These are phyloP conservation scores for Acanthochromis polyacanthus DNA, from an alignment of 2,113 vertebrate species.

Conservation along the genomic window DNA sequence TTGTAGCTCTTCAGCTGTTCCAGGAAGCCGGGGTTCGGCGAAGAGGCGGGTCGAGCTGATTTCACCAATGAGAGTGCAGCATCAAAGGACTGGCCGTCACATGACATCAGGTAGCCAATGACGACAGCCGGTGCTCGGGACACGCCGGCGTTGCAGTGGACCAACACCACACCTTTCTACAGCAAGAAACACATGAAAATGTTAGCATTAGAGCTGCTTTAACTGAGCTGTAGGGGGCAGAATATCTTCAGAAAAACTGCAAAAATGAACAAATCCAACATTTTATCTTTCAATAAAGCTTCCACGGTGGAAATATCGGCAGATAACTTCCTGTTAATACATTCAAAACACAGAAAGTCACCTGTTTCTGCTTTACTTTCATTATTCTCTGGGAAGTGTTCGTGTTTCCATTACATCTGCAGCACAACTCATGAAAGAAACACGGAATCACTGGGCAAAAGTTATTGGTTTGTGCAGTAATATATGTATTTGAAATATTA, in stretches of 20 bases:
- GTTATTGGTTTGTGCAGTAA: no score
- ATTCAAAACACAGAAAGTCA: no score
- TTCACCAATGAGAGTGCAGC: constrained; percentile 91
- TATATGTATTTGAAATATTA: no score
- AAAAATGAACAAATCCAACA: no score
- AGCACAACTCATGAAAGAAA: no score
- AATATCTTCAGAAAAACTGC: not conserved
- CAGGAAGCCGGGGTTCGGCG: constrained; percentile 94
- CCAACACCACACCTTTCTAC: constrained; percentile 92
- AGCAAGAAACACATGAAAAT: constrained; percentile 21
- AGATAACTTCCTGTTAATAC: no score
- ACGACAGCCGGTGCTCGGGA: constrained; percentile 92
- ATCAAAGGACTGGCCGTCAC: constrained; percentile 88
- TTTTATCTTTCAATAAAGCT: no score
- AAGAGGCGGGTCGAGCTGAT: constrained; percentile 87
- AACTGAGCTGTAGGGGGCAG: constrained; percentile 4
- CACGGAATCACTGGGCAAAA: no score
- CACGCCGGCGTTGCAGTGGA: constrained; percentile 96
- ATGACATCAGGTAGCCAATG: constrained; percentile 94
- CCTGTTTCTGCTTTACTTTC: no score
- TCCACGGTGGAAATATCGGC: no score
- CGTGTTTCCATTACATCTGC: no score
- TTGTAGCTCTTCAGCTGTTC: constrained; percentile 86
- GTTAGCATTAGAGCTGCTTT: not conserved
- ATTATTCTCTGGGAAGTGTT: no score